These are phyloP conservation scores for Lophius americanus DNA, from an alignment of 2,797 vertebrate genomes.

Conservation along the genomic window DNA sequence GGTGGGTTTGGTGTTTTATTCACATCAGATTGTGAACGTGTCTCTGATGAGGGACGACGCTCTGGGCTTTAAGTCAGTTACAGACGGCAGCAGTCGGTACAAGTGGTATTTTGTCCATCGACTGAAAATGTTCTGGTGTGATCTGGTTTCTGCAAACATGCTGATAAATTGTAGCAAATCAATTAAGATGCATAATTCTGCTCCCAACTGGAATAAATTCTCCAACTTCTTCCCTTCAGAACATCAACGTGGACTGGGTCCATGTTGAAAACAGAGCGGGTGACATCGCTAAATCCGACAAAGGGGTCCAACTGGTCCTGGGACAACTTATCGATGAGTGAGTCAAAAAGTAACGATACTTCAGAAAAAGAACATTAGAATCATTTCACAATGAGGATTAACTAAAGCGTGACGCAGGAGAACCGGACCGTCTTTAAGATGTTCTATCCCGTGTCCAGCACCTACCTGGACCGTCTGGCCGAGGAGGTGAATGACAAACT, in stretches of 20 bases:
- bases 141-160: too few species aligned
- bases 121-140: too few species aligned
- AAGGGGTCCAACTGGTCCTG: constrained; percentile 87
- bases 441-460: constrained; percentile 67
- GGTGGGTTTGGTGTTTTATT: too few species aligned
- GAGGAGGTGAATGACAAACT: constrained; percentile 97
- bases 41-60: too few species aligned
- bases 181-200: too few species aligned
- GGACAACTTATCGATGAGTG: constrained; percentile 95
- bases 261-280: constrained; percentile 92
- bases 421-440: background rate
- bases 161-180: too few species aligned
- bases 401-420: background rate
- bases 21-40: too few species aligned
- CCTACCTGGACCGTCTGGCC: constrained; percentile 90
- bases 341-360: constrained; percentile 53
- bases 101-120: too few species aligned
- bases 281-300: constrained; percentile 90
- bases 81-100: too few species aligned
- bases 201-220: too few species aligned
- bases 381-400: background rate
- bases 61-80: too few species aligned
- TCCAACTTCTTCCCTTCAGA: constrained; percentile 73
- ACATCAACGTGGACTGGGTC: constrained; percentile 92
- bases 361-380: too few species aligned